Evolutionary conservation across 2,888 invertebrate species (phyloP), one percentile per base, ranked within the genome.

Genomic region (Gari tellinella): DNA sequence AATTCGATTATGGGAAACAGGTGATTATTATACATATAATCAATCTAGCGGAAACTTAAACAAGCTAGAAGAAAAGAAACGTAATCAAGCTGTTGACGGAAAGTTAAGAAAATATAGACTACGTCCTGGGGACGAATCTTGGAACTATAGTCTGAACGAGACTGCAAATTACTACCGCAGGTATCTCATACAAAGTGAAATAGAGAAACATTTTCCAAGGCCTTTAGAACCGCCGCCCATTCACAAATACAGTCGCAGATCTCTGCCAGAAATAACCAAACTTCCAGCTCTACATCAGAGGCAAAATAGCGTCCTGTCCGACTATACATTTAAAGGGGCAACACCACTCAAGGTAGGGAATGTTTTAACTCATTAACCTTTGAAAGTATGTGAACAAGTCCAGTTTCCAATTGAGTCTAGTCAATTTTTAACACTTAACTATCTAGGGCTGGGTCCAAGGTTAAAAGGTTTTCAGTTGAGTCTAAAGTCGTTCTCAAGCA

Each of bases 21-120:
- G 73, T 2, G 69, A 73, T 38, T 78, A 67, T 55, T 70, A 52
- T 41, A 67, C 78, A 8, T 78, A 63, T 23, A 70, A 78, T 23
- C 62, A 66, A 4, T 40, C 31, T 15, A 70, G 73, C 0, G 60
- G 69, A 19, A 53, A 63, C 4, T 17, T 78, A 19, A 66, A 73
- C 37, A 66, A 49, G 56, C 49, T 78, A 12, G 26, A 61, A 7
- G 78, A 73, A 38, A 46, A 26, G 8, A 25, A 26, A 25, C n/a
- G n/a, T 23, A 4, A 43, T 14, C 25, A 7, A 3, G 7, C 15
- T 7, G 7, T 49, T 49, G 19, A 21, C 23, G 23, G 19, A 7
- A 25, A 15, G 19, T 19, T 21, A 1, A 62, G 69, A 1, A 46
- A 48, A 46, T 74, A 65, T 25, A 45, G 49, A 14, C 46, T 77